Base-by-base conservation (phyloP, 2,888 invertebrate species). In the Drosophila algonquin region DNA sequence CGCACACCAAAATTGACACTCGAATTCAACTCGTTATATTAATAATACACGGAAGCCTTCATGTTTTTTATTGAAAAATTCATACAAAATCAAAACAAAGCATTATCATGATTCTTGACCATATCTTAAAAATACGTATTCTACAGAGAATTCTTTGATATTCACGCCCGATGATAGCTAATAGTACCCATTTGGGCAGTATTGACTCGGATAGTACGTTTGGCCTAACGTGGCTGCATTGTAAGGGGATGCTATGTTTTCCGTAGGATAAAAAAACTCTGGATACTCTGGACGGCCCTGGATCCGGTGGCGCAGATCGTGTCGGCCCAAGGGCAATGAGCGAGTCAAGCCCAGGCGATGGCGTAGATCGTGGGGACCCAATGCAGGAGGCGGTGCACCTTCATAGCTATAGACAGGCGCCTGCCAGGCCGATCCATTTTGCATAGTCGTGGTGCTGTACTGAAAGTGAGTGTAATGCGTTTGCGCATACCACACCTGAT, bases 291-390 rank as follows among this genome's bases (percentile, higher is more conserved):
- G 14, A 1, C 8, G 14, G 8, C 32, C 51, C 8, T 55, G 54
- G 6, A 60, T 68, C 12, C 50, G 35, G 27, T 69, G 61, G 4
- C 46, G 61, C 35, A 68, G 9, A 46, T 68, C 61, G 35, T 61
- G 14, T 1, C 35, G 45, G 1, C 46, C 40, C 12, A 68, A 35
- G 30, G 32, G 2, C 12, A 18, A 12, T 3, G 56, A 47, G 12
- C 40, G 48, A 5, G 44, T 30, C 1, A 50, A 50, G 12, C 45
- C 45, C 24, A 69, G 48, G 14, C 69, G 69, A 12, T 51, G 54
- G 21, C 69, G 44, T 4, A 69, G 9, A 40, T 69, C 54, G 30
- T 30, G 12, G 16, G 60, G 45, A 7, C 3, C 60, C 27, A 50
- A 14, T 4, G 27, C 12, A 5, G 12, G 24, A 7, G 32, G 16